These are phyloP conservation scores for Pristionchus mayeri DNA, from an alignment of 2,888 invertebrate genomes.

Conservation along the genomic window DNA sequence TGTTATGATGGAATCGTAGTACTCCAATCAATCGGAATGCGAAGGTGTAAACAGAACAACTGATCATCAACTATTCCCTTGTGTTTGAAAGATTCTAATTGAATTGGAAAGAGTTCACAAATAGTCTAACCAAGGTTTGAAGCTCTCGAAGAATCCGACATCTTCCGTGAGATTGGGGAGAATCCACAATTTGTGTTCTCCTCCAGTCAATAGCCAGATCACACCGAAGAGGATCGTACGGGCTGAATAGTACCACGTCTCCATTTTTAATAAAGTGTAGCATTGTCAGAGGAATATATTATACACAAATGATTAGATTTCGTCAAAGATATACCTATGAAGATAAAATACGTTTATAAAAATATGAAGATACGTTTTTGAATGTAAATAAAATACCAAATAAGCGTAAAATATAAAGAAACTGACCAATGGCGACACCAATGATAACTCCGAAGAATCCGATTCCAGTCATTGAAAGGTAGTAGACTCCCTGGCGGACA, in stretches of 20 bases:
- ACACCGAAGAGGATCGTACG: constrained; percentile 91
- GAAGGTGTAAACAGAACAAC: too few species aligned
- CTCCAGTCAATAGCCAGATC: constrained; percentile 89
- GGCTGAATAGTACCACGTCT: too few species aligned
- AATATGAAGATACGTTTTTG: too few species aligned
- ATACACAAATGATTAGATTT: too few species aligned
- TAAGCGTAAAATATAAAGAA: neutral
- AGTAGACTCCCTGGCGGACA: constrained; percentile 91
- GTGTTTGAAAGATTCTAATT: neutral
- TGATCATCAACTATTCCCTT: too few species aligned
- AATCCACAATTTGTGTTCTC: constrained; percentile 95
- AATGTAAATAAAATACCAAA: neutral
- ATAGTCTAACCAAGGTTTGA: constrained; percentile 86
- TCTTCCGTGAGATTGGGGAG: constrained; percentile 96
- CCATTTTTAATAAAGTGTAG: too few species aligned
- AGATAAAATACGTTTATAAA: too few species aligned
- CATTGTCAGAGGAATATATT: too few species aligned
- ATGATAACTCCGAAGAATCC: constrained; percentile 95
- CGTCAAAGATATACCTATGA: too few species aligned
- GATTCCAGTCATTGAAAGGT: constrained; percentile 93
- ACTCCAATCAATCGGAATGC: neutral
- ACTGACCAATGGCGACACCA: constrained; percentile 85
- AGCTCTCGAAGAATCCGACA: constrained; percentile 93
- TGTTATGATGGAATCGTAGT: neutral
- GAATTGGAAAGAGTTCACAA: neutral